Evolutionary conservation across 2,797 vertebrate genomes (phyloP).

Genomic region (Manis pentadactyla): DNA sequence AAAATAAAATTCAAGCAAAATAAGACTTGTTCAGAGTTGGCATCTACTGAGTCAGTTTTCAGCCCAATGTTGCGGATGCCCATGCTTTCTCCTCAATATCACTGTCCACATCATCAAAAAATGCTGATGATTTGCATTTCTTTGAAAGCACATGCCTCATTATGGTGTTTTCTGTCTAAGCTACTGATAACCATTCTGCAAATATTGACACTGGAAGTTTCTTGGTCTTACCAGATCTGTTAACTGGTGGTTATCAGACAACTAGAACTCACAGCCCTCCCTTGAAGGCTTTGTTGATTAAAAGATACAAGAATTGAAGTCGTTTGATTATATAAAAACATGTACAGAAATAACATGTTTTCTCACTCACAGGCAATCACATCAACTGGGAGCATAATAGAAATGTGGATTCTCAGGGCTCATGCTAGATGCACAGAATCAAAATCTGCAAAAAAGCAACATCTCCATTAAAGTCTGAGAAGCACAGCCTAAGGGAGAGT

Average conservation of each 20-base stretch:
- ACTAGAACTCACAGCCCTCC: background rate
- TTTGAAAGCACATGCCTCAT: background rate
- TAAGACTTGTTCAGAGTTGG: background rate
- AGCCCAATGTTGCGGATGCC: background rate
- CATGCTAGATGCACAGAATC: background rate
- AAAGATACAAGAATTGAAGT: background rate
- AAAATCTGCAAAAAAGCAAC: background rate
- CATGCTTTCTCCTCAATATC: background rate
- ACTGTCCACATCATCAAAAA: background rate
- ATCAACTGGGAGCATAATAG: background rate
- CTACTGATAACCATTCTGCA: background rate
- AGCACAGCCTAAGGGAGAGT: background rate
- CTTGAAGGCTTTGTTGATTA: background rate
- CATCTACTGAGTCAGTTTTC: background rate
- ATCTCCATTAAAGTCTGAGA: background rate
- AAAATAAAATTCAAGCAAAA: background rate
- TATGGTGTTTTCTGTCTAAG: slow-evolving; percentile 4
- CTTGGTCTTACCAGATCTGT: background rate
- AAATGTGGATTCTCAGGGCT: background rate
- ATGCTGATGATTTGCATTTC: background rate
- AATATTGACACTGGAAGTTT: background rate
- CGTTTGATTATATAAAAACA: background rate
- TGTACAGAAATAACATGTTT: background rate
- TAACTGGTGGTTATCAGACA: background rate
- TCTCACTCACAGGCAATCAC: background rate